A percentile compares a stretch with the other conserved stretches of the same genome.
Evolutionary conservation across 2,113 vertebrate species (phyloP).

Genomic region (Boulengeromyrus knoepffleri): DNA sequence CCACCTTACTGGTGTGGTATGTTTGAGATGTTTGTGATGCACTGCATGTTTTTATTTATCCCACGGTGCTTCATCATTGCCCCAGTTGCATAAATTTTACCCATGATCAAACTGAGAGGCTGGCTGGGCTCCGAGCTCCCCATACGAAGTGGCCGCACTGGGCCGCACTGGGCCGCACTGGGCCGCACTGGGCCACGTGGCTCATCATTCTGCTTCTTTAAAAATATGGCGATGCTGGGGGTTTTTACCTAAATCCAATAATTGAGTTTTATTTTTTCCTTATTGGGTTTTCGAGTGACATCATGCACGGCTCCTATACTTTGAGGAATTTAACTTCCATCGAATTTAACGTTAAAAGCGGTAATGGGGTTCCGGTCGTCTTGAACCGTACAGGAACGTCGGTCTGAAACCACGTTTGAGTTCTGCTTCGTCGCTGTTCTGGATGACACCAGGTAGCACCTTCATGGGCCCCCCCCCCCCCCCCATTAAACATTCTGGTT

Average conservation of each 20-base stretch:
- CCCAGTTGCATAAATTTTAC: neutral
- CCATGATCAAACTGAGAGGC: neutral
- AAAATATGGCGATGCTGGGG: neutral
- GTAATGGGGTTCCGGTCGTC: neutral
- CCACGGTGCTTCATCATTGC: neutral
- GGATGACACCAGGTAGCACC: neutral
- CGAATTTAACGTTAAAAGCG: neutral
- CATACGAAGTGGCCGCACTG: too few species aligned
- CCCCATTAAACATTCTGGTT: neutral
- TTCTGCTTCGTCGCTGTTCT: neutral
- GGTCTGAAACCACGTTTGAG: neutral
- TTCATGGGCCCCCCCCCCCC: neutral
- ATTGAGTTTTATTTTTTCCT: neutral
- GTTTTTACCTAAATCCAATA: neutral
- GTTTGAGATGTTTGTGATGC: neutral
- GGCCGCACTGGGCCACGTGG: too few species aligned
- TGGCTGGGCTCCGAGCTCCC: neutral
- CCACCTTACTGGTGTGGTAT: neutral
- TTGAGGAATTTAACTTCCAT: neutral
- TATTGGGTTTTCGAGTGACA: neutral
- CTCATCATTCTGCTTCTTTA: neutral
- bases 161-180: too few species aligned
- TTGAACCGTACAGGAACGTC: neutral
- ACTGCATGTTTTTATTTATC: neutral
- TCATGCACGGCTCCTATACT: neutral